phyloP scores from a whole-genome alignment of 2,797 vertebrate species.

The Pterois miles region DNA sequence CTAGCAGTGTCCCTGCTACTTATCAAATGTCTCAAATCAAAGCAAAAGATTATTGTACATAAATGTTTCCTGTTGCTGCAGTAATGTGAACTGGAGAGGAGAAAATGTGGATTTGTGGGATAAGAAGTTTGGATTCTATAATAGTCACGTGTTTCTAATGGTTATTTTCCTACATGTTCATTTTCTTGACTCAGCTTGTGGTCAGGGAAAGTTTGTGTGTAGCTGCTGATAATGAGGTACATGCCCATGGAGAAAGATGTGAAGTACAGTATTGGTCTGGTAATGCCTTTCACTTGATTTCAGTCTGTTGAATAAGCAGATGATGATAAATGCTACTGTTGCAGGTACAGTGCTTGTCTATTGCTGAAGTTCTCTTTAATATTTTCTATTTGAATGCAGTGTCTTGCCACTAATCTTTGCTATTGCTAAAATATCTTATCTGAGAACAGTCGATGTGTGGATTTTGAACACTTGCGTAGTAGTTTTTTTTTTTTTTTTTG shows the following conservation, averaged over 20 bases:
- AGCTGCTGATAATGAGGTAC: not conserved
- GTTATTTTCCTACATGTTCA: not conserved
- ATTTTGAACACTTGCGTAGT: not conserved
- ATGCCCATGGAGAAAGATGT: not conserved
- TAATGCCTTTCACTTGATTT: too few species aligned
- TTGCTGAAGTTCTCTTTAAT: not conserved
- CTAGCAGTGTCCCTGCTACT: not conserved
- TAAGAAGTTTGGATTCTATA: not conserved
- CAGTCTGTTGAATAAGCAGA: slow-evolving; percentile 4
- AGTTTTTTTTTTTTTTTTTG: not conserved
- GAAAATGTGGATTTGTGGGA: not conserved
- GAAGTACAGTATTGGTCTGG: not conserved
- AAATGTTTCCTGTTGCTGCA: not conserved
- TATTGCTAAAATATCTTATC: not conserved
- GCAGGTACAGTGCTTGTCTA: slow-evolving; percentile 14
- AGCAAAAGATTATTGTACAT: not conserved
- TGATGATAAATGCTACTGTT: slow-evolving; percentile 16
- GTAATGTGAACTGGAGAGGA: not conserved
- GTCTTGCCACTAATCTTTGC: not conserved
- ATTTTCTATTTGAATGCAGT: slow-evolving; percentile 17
- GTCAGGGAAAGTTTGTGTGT: not conserved
- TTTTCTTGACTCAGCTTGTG: not conserved
- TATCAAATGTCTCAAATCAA: not conserved
- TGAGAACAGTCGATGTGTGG: not conserved
- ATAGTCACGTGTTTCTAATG: not conserved